phyloP scores from a whole-genome alignment of 2,888 invertebrate genomes.

The Trachelus tabidus region DNA sequence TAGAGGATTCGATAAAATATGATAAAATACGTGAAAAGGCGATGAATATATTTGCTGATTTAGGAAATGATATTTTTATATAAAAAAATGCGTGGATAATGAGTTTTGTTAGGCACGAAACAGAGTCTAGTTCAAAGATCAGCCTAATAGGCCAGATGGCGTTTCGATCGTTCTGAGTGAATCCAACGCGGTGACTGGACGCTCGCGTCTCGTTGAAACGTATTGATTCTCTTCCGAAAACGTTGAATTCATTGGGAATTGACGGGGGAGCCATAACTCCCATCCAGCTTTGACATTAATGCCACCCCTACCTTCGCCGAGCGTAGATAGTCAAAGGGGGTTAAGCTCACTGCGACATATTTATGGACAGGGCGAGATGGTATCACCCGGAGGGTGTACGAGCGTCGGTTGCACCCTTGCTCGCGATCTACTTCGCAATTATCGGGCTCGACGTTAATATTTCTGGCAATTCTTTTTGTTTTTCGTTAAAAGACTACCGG shows the following conservation, averaged over 20 bases:
- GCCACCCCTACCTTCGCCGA: constrained; percentile 61
- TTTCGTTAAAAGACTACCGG: background rate
- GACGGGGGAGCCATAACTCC: constrained; percentile 67
- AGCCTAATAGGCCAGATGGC: background rate
- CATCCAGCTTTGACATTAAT: constrained; percentile 66
- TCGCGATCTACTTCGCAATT: constrained; percentile 64
- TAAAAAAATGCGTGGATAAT: background rate
- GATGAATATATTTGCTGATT: background rate
- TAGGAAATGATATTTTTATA: background rate
- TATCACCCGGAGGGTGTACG: constrained; percentile 51
- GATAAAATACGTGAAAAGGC: background rate
- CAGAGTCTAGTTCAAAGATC: background rate
- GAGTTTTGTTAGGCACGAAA: background rate
- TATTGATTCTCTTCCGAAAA: constrained; percentile 64
- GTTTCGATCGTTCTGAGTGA: background rate
- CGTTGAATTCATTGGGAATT: constrained; percentile 66
- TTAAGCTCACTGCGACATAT: constrained; percentile 66
- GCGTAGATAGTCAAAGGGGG: constrained; percentile 65
- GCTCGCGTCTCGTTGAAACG: constrained; percentile 41
- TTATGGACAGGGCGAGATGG: constrained; percentile 67
- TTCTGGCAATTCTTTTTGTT: constrained; percentile 39
- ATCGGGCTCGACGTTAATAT: constrained; percentile 65
- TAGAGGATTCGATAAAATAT: background rate
- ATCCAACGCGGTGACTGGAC: background rate
- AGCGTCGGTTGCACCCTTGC: constrained; percentile 44